Base-by-base conservation (phyloP, 2,888 invertebrate species). In the Limnephilus marmoratus region DNA sequence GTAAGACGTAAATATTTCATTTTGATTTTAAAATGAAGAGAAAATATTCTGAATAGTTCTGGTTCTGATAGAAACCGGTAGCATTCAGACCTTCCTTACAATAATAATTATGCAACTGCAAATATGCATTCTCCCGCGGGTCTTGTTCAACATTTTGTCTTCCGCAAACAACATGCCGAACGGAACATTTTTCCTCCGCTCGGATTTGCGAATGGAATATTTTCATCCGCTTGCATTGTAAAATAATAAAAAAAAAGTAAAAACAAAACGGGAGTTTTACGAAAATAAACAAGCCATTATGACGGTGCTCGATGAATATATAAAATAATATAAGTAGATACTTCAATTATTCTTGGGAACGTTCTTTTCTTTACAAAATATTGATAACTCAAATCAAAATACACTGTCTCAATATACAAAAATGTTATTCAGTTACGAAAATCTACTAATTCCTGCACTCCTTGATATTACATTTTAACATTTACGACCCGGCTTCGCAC, bases 31-130 rank as follows among this genome's bases (percentile, higher is more conserved):
- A 83, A 83, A 37, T 83, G 37, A 83, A 37, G 37, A 34, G 24
- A 24, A 83, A 37, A 83, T 37, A 34, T 82, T 31, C 7, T 83
- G 34, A 83, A 37, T 37, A 11, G 18, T 83, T 34, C 83, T 83
- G 18, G 34, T 83, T 82, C 15, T 13, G 82, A 34, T 34, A 82
- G 82, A 34, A 82, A 31, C 31, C 31, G 31, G 34, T 15, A 82
- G 34, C 29, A 82, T 82, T 34, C 82, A 31, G 34, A 34, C 34
- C 9, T 34, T 31, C 34, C 31, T 82, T 82, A 13, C 34, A 82
- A 34, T 82, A 31, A 82, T 82, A 82, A 81, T 53, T 68, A 83
- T 83, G 31, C 83, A 83, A 83, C 83, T 24, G 83, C 18, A 83
- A 83, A 37, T 83, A 83, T 24, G 9, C 24, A 68, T 68, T 83